Base-by-base conservation (phyloP, 2,888 invertebrate genomes). In the Tethea ocularis region DNA sequence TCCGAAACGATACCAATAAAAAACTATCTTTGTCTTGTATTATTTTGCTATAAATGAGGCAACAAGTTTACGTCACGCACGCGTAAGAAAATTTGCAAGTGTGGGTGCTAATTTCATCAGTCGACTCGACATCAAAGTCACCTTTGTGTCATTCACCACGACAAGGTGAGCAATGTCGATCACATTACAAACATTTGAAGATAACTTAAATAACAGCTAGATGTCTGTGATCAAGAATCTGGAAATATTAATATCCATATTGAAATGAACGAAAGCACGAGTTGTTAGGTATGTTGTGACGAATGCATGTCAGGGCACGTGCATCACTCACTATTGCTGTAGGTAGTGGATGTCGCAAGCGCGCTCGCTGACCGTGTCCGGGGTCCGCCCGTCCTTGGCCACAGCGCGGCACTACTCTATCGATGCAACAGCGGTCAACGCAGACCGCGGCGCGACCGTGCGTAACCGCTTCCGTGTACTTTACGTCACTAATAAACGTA, bases 381-480 rank as follows among this genome's bases (percentile, higher is more conserved):
- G 77, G 81, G 77, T 75, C 80, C 72, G 68, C 59, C 68, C 68
- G 89, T 86, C 89, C 88, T 88, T 88, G 89, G 86, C 82, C 86
- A 73, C 77, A 75, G 77, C 33, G 13, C 13, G 33, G 29, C 65
- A 59, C 66, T 63, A 62, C 71, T 67, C 68, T 73, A 74, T 69
- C 78, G 77, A 75, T 70, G 75, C 38, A 38, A 10, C 38, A 38
- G 15, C 36, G 38, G n/a, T n/a, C 38, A n/a, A n/a, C 38, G n/a
- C 38, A 2, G 66, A 64, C 68, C 69, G 68, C 64, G 69, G 67
- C 64, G 77, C 84, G 86, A 74, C 84, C 82, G 79, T 79, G 87
- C 88, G 88, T 86, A 83, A 82, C 85, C 72, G 74, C 85, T 90
- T 91, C 91, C 89, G 87, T 82, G 77, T 87, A 73, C 78, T 68